Conservation (phyloP, 2,888 invertebrate genomes). For the Diachrysia chrysitis region DNA sequence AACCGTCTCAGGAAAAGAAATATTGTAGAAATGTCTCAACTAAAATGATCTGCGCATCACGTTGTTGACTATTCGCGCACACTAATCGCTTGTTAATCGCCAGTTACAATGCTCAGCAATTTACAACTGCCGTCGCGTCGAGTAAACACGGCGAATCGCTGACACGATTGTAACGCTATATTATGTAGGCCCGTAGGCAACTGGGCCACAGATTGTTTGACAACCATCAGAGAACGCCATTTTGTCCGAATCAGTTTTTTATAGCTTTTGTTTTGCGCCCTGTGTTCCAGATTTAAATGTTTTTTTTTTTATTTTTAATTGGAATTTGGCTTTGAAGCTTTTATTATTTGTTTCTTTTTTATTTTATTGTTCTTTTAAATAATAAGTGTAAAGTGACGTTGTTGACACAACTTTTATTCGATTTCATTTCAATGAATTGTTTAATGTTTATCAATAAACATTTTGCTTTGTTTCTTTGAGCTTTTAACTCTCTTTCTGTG, state of each 20-base stretch:
- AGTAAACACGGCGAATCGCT: slow-evolving; percentile 56
- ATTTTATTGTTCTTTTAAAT: slow-evolving; percentile 15
- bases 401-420: too few species aligned
- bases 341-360: background rate
- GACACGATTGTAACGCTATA: slow-evolving; percentile 66
- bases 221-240: slow-evolving; percentile 46
- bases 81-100: slow-evolving; percentile 52
- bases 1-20: background rate
- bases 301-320: slow-evolving; percentile 48
- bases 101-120: slow-evolving; percentile 43
- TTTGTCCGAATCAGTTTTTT: slow-evolving; percentile 33
- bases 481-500: too few species aligned
- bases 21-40: background rate
- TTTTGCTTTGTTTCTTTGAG: too few species aligned
- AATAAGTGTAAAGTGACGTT: background rate
- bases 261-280: slow-evolving; percentile 45
- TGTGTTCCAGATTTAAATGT: slow-evolving; percentile 36
- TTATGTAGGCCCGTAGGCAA: slow-evolving; percentile 61
- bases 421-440: too few species aligned
- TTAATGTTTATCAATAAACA: too few species aligned
- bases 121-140: slow-evolving; percentile 43
- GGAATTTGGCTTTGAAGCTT: slow-evolving; percentile 14
- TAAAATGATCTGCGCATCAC: slow-evolving; percentile 38
- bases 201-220: slow-evolving; percentile 61
- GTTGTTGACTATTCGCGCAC: slow-evolving; percentile 46